Base-by-base conservation (phyloP, 2,113 vertebrate genomes). In the Lichenostomus cassidix region DNA sequence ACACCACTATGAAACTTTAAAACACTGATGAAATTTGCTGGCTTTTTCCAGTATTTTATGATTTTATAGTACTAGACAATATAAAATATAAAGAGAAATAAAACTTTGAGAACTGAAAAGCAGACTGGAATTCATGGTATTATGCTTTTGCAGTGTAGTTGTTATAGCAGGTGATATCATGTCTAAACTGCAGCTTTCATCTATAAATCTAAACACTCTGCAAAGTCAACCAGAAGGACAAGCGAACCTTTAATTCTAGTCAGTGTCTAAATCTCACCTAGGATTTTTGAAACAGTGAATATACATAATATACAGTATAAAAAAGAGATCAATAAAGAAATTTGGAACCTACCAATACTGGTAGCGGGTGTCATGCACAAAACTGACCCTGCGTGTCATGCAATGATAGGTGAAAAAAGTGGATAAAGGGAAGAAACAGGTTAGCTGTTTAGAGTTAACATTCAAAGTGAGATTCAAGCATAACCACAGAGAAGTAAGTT, bases 321-420 rank as follows among this genome's bases (percentile, higher is more conserved):
- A 97, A 70, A 94, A 97, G 82, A 98, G 97, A 98, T 98, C 97
- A 97, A 98, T 98, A 98, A 98, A 98, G 97, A 98, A 98, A 98
- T 98, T 98, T 98, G 98, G 96, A 98, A 99, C 99, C 99, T 99
- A 99, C 99, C 99, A 99, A 99, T 99, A 99, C 99, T 99, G 99
- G 99, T 99, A 99, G 98, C 99, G 98, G 99, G 99, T 98, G 99
- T 99, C 99, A 99, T 99, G 99, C 99, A 99, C 98, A 99, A 99
- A 98, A 99, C 99, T 99, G 99, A 99, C 98, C 99, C 99, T 99
- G 98, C 96, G 75, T 98, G 98, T 97, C 99, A 99, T 98, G 98
- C 98, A 98, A 98, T 98, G 98, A 97, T 95, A 97, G 97, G 97
- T 98, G 98, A 97, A 97, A 98, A 97, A 98, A 98, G 97, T 98